phyloP scores from a whole-genome alignment of 1,140 invertebrate genomes.

The Ceratina japonica region DNA sequence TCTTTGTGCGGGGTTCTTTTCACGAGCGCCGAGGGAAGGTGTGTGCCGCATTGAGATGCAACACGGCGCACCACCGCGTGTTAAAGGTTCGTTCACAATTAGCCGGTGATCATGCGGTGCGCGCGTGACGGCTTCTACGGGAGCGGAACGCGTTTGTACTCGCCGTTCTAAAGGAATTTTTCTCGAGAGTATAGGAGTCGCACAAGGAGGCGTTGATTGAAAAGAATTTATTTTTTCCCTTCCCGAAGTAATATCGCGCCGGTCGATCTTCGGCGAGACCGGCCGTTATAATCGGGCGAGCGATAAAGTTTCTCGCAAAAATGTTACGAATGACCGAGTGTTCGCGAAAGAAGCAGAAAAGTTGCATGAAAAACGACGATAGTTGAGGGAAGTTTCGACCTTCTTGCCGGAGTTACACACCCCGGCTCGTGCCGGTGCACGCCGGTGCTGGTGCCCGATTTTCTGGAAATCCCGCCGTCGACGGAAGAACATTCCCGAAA shows the following conservation, averaged over 20 bases:
- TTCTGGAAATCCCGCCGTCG: background rate
- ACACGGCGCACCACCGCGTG: background rate
- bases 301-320: slow-evolving; percentile 36
- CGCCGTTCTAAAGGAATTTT: background rate
- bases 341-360: slow-evolving; percentile 30
- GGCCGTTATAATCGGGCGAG: slow-evolving; percentile 20
- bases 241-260: background rate
- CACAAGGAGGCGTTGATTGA: slow-evolving; percentile 26
- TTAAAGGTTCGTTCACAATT: slow-evolving; percentile 49
- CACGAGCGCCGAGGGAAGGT: background rate
- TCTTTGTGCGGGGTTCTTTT: background rate
- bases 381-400: slow-evolving; percentile 10
- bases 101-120: slow-evolving; percentile 2
- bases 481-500: background rate
- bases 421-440: background rate
- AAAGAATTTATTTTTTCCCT: background rate
- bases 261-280: background rate
- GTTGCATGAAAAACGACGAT: slow-evolving; percentile 36
- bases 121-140: slow-evolving; percentile 1
- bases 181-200: background rate
- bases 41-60: slow-evolving; percentile 27
- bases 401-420: slow-evolving; percentile 16
- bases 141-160: background rate
- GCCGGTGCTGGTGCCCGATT: background rate
- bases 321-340: slow-evolving; percentile 31